These are phyloP conservation scores for Protula sp. DNA, from an alignment of 2,888 invertebrate genomes.

Conservation along the genomic window DNA sequence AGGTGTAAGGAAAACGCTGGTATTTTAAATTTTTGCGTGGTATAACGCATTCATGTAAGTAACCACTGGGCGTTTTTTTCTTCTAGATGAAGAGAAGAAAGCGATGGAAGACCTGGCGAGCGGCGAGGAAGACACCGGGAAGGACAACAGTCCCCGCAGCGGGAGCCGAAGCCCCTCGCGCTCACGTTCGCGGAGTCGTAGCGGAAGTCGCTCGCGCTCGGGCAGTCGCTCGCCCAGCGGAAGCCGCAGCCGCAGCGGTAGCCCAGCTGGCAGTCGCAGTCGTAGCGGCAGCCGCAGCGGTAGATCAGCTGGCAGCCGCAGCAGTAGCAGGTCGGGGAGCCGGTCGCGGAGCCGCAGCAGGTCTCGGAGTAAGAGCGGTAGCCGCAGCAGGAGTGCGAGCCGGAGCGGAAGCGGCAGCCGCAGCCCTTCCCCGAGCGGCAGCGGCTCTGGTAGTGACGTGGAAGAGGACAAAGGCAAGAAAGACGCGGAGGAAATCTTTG, in stretches of 20 bases:
- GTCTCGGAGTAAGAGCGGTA: constrained; percentile 6
- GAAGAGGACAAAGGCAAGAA: constrained; percentile 43
- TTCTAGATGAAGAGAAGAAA: constrained; percentile 10
- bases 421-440: constrained; percentile 26
- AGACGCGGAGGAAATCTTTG: constrained; percentile 46
- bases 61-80: no score
- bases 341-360: constrained; percentile 22
- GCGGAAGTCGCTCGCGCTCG: constrained; percentile 23
- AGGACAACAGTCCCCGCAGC: background rate
- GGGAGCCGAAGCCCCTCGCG: background rate
- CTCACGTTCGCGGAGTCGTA: constrained; percentile 17
- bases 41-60: no score
- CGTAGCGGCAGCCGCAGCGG: constrained; percentile 2
- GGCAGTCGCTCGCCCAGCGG: constrained; percentile 19
- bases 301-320: constrained; percentile 2
- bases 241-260: constrained; percentile 1
- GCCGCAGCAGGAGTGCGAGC: constrained; percentile 24
- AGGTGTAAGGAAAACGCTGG: no score
- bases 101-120: constrained; percentile 6
- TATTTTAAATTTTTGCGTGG: no score
- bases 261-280: background rate
- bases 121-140: background rate
- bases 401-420: constrained; percentile 24
- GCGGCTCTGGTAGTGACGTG: constrained; percentile 28
- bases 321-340: constrained; percentile 18